Evolutionary conservation across 2,797 vertebrate genomes (phyloP).

Genomic region (Myripristis jacobus): DNA sequence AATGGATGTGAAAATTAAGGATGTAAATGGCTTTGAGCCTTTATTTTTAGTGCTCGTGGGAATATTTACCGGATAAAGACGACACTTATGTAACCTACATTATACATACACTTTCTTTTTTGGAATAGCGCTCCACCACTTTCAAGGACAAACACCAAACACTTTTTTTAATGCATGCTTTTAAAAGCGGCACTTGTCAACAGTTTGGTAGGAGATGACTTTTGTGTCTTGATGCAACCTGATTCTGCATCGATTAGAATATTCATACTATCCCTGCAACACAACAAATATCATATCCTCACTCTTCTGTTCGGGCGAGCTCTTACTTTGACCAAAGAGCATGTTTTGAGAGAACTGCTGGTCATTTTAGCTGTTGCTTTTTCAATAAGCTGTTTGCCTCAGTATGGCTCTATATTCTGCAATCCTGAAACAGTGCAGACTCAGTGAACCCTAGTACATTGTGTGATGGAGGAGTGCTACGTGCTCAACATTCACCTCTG

Average conservation of each 20-base stretch:
- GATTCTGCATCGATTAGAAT: conserved; percentile 34
- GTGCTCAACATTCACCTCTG: conserved; percentile 84
- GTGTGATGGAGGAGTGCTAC: conserved; percentile 83
- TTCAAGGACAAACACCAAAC: conserved; percentile 79
- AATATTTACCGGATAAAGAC: conserved; percentile 84
- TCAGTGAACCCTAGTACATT: conserved; percentile 85
- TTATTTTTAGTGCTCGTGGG: conserved; percentile 86
- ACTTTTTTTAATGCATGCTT: conserved; percentile 63
- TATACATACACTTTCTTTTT: conserved; percentile 75
- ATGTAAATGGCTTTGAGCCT: conserved; percentile 92
- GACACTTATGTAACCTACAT: conserved; percentile 84
- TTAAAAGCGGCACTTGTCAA: conserved; percentile 53
- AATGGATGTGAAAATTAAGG: conserved; percentile 95
- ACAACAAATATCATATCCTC: neutral
- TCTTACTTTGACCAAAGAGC: conserved; percentile 51
- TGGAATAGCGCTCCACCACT: conserved; percentile 57
- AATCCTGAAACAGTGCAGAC: conserved; percentile 81
- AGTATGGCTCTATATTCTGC: conserved; percentile 80
- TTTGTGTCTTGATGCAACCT: conserved; percentile 32
- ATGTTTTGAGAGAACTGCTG: conserved; percentile 42
- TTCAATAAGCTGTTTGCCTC: conserved; percentile 80
- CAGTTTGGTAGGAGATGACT: conserved; percentile 25
- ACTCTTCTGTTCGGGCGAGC: conserved; percentile 35
- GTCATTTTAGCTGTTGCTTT: conserved; percentile 61
- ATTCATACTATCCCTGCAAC: neutral